These are phyloP conservation scores for Actias luna DNA, from an alignment of 2,888 invertebrate species.

Conservation along the genomic window DNA sequence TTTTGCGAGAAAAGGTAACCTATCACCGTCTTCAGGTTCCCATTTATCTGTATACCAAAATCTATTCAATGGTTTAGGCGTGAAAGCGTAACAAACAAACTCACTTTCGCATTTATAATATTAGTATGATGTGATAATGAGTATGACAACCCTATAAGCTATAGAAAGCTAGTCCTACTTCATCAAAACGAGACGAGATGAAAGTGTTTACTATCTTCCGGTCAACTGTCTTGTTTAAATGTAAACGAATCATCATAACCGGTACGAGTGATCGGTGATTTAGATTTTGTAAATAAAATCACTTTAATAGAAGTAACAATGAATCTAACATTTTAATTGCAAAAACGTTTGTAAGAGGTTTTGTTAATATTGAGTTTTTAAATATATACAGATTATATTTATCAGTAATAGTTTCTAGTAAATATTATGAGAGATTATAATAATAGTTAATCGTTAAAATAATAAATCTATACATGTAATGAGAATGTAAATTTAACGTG, in stretches of 20 bases:
- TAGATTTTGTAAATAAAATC: background rate
- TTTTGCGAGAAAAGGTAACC: too few species aligned
- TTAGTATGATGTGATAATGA: background rate
- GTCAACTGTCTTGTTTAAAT: slow-evolving; percentile 32
- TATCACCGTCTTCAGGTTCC: too few species aligned
- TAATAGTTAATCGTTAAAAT: background rate
- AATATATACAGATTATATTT: too few species aligned
- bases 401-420: too few species aligned
- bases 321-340: background rate
- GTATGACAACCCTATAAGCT: slow-evolving; percentile 16
- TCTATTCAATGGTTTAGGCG: too few species aligned
- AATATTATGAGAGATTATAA: too few species aligned
- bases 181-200: slow-evolving; percentile 33
- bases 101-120: too few species aligned
- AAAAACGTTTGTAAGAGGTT: too few species aligned
- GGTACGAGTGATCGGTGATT: background rate
- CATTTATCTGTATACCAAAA: too few species aligned
- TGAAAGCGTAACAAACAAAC: too few species aligned
- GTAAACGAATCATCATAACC: slow-evolving; percentile 9
- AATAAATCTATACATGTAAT: too few species aligned
- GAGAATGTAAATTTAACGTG: too few species aligned
- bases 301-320: background rate
- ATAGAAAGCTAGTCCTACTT: slow-evolving; percentile 44
- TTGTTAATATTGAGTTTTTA: background rate
- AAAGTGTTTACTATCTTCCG: slow-evolving; percentile 37